Base-by-base conservation (phyloP, 2,888 invertebrate species). In the Mesorhabditis belari region DNA sequence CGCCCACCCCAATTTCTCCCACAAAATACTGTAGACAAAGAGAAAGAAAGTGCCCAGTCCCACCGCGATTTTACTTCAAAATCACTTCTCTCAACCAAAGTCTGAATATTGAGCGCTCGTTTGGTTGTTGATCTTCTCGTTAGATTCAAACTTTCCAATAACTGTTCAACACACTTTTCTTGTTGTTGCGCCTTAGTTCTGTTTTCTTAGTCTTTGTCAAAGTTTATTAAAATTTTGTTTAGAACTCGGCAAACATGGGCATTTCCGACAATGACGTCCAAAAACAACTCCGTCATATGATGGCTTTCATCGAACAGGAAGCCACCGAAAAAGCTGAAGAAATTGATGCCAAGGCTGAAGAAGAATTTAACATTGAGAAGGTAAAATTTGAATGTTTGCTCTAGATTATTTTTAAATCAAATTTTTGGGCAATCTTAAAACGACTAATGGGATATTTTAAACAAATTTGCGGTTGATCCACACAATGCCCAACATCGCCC, bases 281-380 rank as follows among this genome's bases (percentile, higher is more conserved):
- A 66, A 81, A 81, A 67, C 81, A 96, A 94, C 96, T 98, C 85
- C 93, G 95, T 86, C 96, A 98, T 84, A 98, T 98, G 98, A 96
- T 98, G 92, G 95, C 95, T 85, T 98, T 98, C 88, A 98, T 98
- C 85, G 96, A 98, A 85, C 96, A 98, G 87, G 96, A 98, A 85
- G 98, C 98, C 84, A 96, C 93, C 86, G 98, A 98, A 87, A 98
- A 98, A 85, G 96, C 94, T 57, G 98, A 98, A 85, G 98, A 98
- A 87, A 96, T 98, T 83, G 96, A 98, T 87, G 95, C 96, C 55
- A 96, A 96, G 86, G 96, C 98, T 55, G 96, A 98, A 83, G 98
- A 98, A 85, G 98, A 98, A 85, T 98, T 98, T 85, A 98, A 96
- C 85, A 96, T 98, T 82, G 96, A 98, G 84, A 98, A 98, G 73